A percentile compares a stretch with the other conserved stretches of the same genome.
These are phyloP conservation scores for Caranx melampygus DNA, from an alignment of 2,113 vertebrate genomes.

Conservation along the genomic window DNA sequence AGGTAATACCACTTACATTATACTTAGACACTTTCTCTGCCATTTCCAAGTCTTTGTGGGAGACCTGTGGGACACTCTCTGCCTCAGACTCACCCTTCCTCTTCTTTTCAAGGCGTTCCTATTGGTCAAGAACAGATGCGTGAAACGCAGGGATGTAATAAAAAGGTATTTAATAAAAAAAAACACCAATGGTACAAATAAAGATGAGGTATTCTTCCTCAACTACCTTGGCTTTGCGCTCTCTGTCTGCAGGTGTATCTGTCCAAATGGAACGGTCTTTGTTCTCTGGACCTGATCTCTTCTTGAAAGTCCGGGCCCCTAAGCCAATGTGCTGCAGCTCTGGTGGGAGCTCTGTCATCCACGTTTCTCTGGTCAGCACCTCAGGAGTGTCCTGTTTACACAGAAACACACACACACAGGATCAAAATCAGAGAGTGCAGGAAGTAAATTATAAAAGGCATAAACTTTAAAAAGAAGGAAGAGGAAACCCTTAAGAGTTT, in stretches of 20 bases:
- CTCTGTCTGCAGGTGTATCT: constrained; percentile 94
- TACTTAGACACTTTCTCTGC: constrained; percentile 91
- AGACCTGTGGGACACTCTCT: constrained; percentile 78
- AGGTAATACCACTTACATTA: constrained; percentile 87
- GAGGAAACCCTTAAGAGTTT: not conserved
- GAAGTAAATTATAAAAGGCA: not conserved
- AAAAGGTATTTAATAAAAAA: not conserved
- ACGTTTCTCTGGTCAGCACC: constrained; percentile 87
- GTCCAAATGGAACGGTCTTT: constrained; percentile 96
- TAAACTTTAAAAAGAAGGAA: not conserved
- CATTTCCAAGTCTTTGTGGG: constrained; percentile 89
- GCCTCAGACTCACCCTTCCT: constrained; percentile 80
- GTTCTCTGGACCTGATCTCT: constrained; percentile 89
- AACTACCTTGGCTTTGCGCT: constrained; percentile 90
- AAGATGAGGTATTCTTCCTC: not conserved
- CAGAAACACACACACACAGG: constrained; percentile 7
- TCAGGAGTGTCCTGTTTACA: constrained; percentile 84
- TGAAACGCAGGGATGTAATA: not conserved
- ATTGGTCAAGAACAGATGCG: constrained; percentile 24
- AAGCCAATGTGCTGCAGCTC: constrained; percentile 95
- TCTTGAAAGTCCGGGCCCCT: constrained; percentile 94
- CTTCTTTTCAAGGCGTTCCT: constrained; percentile 91
- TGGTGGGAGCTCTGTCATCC: constrained; percentile 98
- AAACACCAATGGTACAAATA: not conserved
- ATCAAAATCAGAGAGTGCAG: not conserved